Conservation (phyloP, 1,140 invertebrate genomes). For the Physella acuta region DNA sequence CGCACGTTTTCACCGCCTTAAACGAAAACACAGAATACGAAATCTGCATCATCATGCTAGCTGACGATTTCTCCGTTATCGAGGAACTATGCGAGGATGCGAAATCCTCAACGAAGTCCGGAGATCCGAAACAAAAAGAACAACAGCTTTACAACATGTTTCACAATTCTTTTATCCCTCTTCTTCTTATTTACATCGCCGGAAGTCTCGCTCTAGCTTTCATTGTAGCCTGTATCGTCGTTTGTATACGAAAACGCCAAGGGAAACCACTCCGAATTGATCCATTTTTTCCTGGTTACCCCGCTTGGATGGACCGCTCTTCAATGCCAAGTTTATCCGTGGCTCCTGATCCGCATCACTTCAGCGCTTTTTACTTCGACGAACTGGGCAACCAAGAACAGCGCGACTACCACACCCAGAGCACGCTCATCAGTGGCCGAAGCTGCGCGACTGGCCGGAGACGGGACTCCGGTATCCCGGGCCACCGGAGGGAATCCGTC, state of each 20-base stretch:
- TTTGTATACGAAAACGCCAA: background rate
- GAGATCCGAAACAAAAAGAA: background rate
- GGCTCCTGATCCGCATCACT: background rate
- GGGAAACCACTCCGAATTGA: background rate
- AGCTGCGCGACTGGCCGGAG: background rate
- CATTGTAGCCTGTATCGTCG: slow-evolving; percentile 4
- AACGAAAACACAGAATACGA: background rate
- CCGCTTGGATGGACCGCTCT: slow-evolving; percentile 8
- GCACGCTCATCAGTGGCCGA: background rate
- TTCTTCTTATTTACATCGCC: slow-evolving; percentile 9
- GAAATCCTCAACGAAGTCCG: background rate
- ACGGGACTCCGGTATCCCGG: background rate
- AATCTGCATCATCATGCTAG: background rate
- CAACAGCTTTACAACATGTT: background rate
- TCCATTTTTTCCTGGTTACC: background rate
- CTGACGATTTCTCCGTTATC: background rate
- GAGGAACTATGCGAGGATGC: background rate
- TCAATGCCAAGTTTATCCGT: background rate
- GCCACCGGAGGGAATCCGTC: background rate
- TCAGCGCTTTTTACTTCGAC: background rate
- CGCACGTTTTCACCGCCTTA: background rate
- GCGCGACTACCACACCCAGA: background rate
- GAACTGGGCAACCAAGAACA: background rate
- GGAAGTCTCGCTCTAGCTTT: slow-evolving; percentile 4
- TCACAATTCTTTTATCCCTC: slow-evolving; percentile 9